A percentile compares a stretch with the other conserved stretches of the same genome.
These are phyloP conservation scores for Drosophila ohnishii DNA, from an alignment of 1,140 invertebrate species.

Conservation along the genomic window DNA sequence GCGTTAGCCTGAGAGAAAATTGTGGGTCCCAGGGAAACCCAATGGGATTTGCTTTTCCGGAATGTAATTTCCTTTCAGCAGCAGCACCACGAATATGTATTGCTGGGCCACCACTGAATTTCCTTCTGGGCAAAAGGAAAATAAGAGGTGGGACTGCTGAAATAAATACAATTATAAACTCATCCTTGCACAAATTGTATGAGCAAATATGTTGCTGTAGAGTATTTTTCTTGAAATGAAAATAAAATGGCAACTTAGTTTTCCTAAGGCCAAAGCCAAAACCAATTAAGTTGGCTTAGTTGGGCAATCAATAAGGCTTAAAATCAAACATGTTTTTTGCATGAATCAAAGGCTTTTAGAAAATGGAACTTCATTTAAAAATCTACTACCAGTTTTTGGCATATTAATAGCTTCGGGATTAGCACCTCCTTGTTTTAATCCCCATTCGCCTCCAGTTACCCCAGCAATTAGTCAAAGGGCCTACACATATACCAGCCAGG, in stretches of 20 bases:
- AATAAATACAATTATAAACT: conserved; percentile 9
- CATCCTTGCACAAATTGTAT: neutral
- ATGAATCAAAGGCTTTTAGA: neutral
- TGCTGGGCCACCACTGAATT: conserved; percentile 9
- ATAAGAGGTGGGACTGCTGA: neutral
- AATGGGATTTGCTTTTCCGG: conserved; percentile 33
- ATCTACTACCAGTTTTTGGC: neutral
- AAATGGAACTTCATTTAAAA: neutral
- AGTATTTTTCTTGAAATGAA: neutral
- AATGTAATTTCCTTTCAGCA: conserved; percentile 23
- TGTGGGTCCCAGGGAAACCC: neutral
- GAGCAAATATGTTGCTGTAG: neutral
- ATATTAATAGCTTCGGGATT: conserved; percentile 20
- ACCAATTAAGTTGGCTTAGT: neutral
- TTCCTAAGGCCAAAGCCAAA: neutral
- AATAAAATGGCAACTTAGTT: neutral
- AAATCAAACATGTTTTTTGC: neutral
- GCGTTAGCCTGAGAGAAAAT: conserved; percentile 4
- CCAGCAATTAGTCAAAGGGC: conserved; percentile 9
- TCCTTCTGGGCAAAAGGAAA: neutral
- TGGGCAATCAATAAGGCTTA: neutral
- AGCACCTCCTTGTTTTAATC: conserved; percentile 7
- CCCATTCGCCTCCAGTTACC: conserved; percentile 3
- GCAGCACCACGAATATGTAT: conserved; percentile 4
- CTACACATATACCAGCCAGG: neutral